phyloP scores from a whole-genome alignment of 2,888 invertebrate genomes.

The Rhagophthalmus giganteus region DNA sequence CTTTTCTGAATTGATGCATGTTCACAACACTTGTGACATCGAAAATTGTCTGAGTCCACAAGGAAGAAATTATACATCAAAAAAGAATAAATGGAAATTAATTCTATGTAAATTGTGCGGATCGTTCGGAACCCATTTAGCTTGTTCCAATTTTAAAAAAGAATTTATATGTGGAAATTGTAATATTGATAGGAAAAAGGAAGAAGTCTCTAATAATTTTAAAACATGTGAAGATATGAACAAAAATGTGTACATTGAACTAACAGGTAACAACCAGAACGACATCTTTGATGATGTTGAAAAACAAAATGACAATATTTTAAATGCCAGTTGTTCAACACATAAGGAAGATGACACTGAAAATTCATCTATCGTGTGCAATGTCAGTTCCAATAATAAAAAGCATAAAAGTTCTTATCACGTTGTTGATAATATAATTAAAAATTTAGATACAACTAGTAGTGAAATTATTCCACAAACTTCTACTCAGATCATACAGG shows the following conservation, averaged over 20 bases:
- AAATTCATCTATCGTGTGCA: no score
- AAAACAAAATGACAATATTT: no score
- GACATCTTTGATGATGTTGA: background rate
- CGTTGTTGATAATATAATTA: no score
- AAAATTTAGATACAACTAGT: no score
- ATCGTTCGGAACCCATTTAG: slow-evolving; percentile 17
- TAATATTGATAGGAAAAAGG: background rate
- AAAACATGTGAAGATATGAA: background rate
- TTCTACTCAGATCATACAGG: no score
- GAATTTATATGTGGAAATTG: slow-evolving; percentile 15
- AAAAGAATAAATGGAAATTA: slow-evolving; percentile 15
- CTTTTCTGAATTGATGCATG: slow-evolving; percentile 17
- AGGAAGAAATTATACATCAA: slow-evolving; percentile 7
- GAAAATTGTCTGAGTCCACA: slow-evolving; percentile 16
- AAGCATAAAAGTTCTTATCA: no score
- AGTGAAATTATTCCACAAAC: no score
- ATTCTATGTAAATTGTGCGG: slow-evolving; percentile 22
- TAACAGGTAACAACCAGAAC: background rate
- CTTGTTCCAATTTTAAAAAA: slow-evolving; percentile 5
- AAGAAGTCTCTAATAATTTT: background rate
- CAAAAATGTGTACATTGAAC: background rate
- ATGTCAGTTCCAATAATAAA: no score
- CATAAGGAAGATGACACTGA: background rate
- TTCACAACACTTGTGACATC: slow-evolving; percentile 13
- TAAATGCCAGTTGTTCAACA: background rate